A percentile compares a stretch with the other conserved stretches of the same genome.
Conservation (phyloP, 2,888 invertebrate species). For the Villa cingulata region DNA sequence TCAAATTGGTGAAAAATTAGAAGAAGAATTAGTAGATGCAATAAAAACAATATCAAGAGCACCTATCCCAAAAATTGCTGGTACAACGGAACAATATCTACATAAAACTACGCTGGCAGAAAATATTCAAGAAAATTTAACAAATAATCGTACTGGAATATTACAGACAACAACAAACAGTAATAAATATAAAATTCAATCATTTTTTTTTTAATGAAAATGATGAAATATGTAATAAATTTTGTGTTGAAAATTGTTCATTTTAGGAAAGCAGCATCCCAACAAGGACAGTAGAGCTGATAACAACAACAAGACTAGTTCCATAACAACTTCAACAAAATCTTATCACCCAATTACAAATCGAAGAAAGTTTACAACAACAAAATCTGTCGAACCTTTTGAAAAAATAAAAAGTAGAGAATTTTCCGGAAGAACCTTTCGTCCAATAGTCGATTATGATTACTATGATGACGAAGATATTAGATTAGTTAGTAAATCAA, state of each 20-base stretch:
- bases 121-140: neutral
- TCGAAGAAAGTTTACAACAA: neutral
- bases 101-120: neutral
- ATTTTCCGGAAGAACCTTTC: slow-evolving; percentile 22
- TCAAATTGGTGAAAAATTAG: slow-evolving; percentile 23
- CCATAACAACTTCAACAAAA: slow-evolving; percentile 12
- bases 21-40: slow-evolving; percentile 16
- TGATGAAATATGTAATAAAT: no score
- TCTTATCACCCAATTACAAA: neutral
- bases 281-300: no score
- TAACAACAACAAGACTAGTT: slow-evolving; percentile 15
- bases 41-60: slow-evolving; percentile 19
- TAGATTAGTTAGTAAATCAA: slow-evolving; percentile 41
- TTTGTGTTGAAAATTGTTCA: no score
- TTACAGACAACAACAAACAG: neutral
- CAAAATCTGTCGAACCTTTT: slow-evolving; percentile 18
- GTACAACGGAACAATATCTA: slow-evolving; percentile 5
- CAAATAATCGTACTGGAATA: slow-evolving; percentile 6
- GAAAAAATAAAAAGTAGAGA: slow-evolving; percentile 21
- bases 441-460: slow-evolving; percentile 44
- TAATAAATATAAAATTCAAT: neutral
- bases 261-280: no score
- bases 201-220: no score
- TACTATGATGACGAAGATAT: slow-evolving; percentile 53
- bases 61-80: slow-evolving; percentile 12